These are phyloP conservation scores for Caenorhabditis sp. DNA, from an alignment of 2,888 invertebrate genomes.

Conservation along the genomic window DNA sequence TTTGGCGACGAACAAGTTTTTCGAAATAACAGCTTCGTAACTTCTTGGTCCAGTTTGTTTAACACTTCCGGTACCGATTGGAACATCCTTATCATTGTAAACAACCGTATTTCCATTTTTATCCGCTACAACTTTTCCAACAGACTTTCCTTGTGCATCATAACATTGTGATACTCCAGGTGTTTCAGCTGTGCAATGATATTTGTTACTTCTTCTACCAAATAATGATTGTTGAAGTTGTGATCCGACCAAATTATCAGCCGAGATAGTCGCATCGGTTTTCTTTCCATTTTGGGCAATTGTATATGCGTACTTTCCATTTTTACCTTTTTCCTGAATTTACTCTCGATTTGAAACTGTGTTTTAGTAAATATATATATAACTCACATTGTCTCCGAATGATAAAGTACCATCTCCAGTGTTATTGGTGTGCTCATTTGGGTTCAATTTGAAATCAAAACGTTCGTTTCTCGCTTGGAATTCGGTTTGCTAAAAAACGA, in stretches of 20 bases:
- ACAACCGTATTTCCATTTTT: constrained; percentile 70
- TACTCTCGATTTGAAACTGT: too few relatives aligned
- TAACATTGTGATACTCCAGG: constrained; percentile 70
- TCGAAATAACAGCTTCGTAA: constrained; percentile 69
- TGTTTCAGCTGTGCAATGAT: constrained; percentile 68
- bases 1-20: constrained; percentile 67
- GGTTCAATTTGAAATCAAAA: constrained; percentile 66
- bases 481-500: constrained; percentile 52
- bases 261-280: constrained; percentile 64
- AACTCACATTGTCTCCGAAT: constrained; percentile 60
- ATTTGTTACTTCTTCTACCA: constrained; percentile 66
- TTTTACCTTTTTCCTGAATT: constrained; percentile 61
- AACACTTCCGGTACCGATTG: constrained; percentile 69
- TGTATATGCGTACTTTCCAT: constrained; percentile 67
- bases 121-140: constrained; percentile 69
- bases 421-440: constrained; percentile 61
- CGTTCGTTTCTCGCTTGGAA: constrained; percentile 67
- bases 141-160: constrained; percentile 67
- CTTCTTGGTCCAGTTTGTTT: constrained; percentile 58
- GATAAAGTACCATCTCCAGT: constrained; percentile 61
- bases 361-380: too few relatives aligned
- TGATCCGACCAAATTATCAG: constrained; percentile 55
- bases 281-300: constrained; percentile 66
- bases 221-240: constrained; percentile 63
- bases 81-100: constrained; percentile 70